Conservation (phyloP, 2,797 vertebrate species). For the Catamblyrhynchus diadema region DNA sequence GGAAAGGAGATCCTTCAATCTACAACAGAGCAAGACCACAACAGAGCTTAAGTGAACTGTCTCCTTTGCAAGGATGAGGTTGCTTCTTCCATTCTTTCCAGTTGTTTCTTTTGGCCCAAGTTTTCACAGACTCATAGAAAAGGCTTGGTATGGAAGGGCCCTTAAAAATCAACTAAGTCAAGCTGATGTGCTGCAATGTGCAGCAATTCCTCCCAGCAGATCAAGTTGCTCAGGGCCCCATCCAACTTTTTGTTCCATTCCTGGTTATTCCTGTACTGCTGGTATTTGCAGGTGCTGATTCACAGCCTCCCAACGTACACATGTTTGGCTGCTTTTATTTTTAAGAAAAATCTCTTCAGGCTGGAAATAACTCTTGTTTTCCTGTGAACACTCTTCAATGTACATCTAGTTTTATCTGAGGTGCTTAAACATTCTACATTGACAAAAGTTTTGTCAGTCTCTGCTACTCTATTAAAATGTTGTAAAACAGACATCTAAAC, state of each 20-base stretch:
- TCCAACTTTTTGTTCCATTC: not conserved
- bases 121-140: not conserved
- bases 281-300: slow-evolving; percentile 23
- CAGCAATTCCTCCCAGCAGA: not conserved
- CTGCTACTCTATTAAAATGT: not conserved
- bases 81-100: not conserved
- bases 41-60: not conserved
- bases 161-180: not conserved
- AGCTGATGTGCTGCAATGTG: not conserved
- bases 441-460: not conserved
- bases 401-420: not conserved
- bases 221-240: not conserved
- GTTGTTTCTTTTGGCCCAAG: not conserved
- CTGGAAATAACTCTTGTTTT: not conserved
- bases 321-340: not conserved
- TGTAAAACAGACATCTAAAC: not conserved
- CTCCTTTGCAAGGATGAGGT: not conserved
- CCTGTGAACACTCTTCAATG: not conserved
- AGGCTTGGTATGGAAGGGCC: not conserved
- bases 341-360: not conserved
- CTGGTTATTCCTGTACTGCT: not conserved
- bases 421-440: not conserved
- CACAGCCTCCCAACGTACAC: not conserved
- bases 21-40: not conserved
- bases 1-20: not conserved